phyloP scores from a whole-genome alignment of 2,113 vertebrate species.

The Pteruthius melanotis region DNA sequence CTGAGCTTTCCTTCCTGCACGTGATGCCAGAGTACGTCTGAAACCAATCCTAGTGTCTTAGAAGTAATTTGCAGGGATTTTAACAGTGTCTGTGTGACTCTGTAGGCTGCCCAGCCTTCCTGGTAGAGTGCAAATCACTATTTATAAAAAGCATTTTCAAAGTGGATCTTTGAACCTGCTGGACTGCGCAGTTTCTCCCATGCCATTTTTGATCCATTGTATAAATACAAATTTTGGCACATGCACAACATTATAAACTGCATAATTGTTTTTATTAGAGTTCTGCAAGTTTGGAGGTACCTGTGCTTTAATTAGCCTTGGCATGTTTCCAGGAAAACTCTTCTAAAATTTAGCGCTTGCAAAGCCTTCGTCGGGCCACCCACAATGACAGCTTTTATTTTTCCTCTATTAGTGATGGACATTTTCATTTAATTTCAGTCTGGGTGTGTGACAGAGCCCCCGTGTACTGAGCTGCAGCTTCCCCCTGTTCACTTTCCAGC shows the following conservation, averaged over 20 bases:
- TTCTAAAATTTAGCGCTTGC: constrained; percentile 55
- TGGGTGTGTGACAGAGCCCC: constrained; percentile 31
- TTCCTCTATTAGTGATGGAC: constrained; percentile 57
- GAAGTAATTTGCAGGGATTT: constrained; percentile 41
- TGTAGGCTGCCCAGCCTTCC: not conserved
- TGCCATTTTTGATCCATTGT: constrained; percentile 55
- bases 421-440: constrained; percentile 53
- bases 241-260: constrained; percentile 36
- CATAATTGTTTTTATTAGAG: constrained; percentile 68
- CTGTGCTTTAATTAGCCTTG: constrained; percentile 67
- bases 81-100: constrained; percentile 19
- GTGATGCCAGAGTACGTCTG: constrained; percentile 8
- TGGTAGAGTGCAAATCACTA: not conserved
- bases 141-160: constrained; percentile 37
- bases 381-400: constrained; percentile 64
- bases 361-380: constrained; percentile 58
- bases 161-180: constrained; percentile 53
- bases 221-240: constrained; percentile 60
- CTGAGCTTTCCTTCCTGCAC: constrained; percentile 38
- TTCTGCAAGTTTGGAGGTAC: constrained; percentile 67
- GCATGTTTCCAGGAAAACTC: constrained; percentile 58
- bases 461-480: constrained; percentile 9
- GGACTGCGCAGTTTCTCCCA: not conserved
- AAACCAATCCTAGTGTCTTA: constrained; percentile 33
- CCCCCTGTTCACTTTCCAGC: constrained; percentile 42